Conservation (phyloP, 2,113 vertebrate species). For the Carettochelys insculpta region DNA sequence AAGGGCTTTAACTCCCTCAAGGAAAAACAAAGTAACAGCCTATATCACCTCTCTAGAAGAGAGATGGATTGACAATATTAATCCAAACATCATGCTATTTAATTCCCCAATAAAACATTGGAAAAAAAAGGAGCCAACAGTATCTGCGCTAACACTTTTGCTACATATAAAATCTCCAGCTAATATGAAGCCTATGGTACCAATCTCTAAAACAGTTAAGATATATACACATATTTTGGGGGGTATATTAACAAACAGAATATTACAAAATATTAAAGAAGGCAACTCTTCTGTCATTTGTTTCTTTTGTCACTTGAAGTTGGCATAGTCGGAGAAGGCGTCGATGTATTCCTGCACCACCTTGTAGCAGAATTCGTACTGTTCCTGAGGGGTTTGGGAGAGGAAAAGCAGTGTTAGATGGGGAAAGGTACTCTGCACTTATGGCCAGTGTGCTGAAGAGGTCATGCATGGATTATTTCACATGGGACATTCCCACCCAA, state of each 20-base stretch:
- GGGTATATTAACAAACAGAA: slow-evolving; percentile 94
- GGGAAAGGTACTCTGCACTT: fast-evolving
- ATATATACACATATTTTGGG: slow-evolving; percentile 88
- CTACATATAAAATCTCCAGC: slow-evolving; percentile 95
- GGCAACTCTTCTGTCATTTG: slow-evolving; percentile 83
- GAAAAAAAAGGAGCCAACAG: slow-evolving; percentile 77
- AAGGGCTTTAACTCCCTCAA: slow-evolving; percentile 65
- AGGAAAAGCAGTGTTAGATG: fast-evolving
- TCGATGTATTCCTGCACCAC: slow-evolving; percentile 99
- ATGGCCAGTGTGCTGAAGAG: fast-evolving
- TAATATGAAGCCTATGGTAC: slow-evolving; percentile 92
- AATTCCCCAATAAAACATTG: slow-evolving; percentile 85
- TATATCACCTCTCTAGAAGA: slow-evolving; percentile 71
- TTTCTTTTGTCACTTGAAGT: slow-evolving; percentile 88
- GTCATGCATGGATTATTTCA: neutral
- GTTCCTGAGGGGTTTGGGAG: slow-evolving; percentile 80
- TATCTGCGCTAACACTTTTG: slow-evolving; percentile 84
- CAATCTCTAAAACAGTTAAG: slow-evolving; percentile 90
- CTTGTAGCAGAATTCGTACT: slow-evolving; percentile 99
- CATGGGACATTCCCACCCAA: fast-evolving
- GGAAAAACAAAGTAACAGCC: slow-evolving; percentile 64
- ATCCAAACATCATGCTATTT: slow-evolving; percentile 85
- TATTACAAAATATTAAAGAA: slow-evolving; percentile 99
- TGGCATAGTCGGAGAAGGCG: slow-evolving; percentile 99
- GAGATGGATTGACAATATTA: slow-evolving; percentile 73